Evolutionary conservation across 1,140 invertebrate species (phyloP).

Genomic region (Teleopsis dalmanni): DNA sequence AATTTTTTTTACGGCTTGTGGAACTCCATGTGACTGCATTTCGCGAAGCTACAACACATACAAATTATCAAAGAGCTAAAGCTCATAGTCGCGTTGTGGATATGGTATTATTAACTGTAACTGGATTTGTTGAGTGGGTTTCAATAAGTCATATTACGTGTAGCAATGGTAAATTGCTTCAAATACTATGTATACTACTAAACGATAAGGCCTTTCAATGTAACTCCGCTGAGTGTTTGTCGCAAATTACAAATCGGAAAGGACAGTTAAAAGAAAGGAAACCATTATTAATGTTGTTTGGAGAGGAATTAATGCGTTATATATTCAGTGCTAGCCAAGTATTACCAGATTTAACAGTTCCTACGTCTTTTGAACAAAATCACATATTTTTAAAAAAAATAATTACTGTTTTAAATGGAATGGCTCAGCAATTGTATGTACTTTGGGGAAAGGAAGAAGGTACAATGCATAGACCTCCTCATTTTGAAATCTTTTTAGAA

Average conservation of each 20-base stretch:
- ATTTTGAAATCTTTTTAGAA: conserved; percentile 73
- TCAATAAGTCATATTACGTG: conserved; percentile 77
- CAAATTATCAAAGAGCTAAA: conserved; percentile 55
- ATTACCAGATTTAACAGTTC: conserved; percentile 23
- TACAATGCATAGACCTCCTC: conserved; percentile 54
- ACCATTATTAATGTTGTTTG: conserved; percentile 75
- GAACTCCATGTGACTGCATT: conserved; percentile 69
- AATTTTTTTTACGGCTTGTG: conserved; percentile 71
- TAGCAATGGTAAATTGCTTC: conserved; percentile 72
- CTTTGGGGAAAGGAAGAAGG: conserved; percentile 69
- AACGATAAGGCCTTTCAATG: conserved; percentile 72
- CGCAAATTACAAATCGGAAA: conserved; percentile 64
- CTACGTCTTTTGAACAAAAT: conserved; percentile 58
- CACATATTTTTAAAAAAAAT: conserved; percentile 82
- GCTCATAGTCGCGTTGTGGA: conserved; percentile 70
- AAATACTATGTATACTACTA: conserved; percentile 72
- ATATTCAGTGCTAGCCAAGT: conserved; percentile 65
- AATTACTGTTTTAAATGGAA: conserved; percentile 66
- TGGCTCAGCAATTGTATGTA: conserved; percentile 70
- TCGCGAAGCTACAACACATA: conserved; percentile 53
- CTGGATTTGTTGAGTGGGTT: conserved; percentile 88
- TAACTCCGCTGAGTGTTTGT: conserved; percentile 74
- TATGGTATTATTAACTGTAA: conserved; percentile 73
- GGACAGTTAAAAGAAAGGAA: conserved; percentile 73
- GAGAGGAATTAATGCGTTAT: conserved; percentile 67